These are phyloP conservation scores for Pollenia amentaria DNA, from an alignment of 2,888 invertebrate genomes.

Conservation along the genomic window DNA sequence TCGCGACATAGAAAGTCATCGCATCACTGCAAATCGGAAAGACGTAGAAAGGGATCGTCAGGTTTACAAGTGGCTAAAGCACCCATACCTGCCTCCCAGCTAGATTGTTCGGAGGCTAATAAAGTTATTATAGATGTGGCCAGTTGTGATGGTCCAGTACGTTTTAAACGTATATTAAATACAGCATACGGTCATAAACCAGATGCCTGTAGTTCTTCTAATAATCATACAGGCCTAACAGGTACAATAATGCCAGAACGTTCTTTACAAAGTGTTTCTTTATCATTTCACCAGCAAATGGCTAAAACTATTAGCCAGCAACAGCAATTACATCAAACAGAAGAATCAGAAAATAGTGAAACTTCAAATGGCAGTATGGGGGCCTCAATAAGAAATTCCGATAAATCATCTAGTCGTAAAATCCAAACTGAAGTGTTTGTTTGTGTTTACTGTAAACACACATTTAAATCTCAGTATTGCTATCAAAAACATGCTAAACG, in stretches of 20 bases:
- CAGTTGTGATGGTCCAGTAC: conserved; percentile 95
- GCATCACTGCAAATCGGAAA: conserved; percentile 48
- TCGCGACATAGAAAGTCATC: conserved; percentile 58
- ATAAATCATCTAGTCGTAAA: conserved; percentile 54
- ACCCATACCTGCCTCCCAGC: conserved; percentile 75
- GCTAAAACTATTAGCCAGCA: conserved; percentile 83
- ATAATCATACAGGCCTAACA: neutral
- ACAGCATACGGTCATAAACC: conserved; percentile 89
- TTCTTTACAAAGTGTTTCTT: conserved; percentile 83
- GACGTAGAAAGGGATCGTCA: conserved; percentile 64
- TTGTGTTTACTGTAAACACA: conserved; percentile 91
- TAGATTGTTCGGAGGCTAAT: conserved; percentile 70
- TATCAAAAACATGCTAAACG: conserved; percentile 92
- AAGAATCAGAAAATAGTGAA: conserved; percentile 80
- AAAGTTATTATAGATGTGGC: conserved; percentile 93
- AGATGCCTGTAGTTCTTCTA: conserved; percentile 76
- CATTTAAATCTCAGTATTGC: conserved; percentile 93
- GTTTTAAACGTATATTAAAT: conserved; percentile 93
- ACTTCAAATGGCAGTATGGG: conserved; percentile 69
- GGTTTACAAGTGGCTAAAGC: conserved; percentile 77
- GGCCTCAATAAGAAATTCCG: conserved; percentile 38
- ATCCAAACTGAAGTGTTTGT: conserved; percentile 86
- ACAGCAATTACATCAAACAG: conserved; percentile 79
- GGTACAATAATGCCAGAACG: conserved; percentile 77
- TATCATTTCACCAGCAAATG: conserved; percentile 85